Evolutionary conservation across 2,888 invertebrate genomes (phyloP).

Genomic region (Eurois occulta): DNA sequence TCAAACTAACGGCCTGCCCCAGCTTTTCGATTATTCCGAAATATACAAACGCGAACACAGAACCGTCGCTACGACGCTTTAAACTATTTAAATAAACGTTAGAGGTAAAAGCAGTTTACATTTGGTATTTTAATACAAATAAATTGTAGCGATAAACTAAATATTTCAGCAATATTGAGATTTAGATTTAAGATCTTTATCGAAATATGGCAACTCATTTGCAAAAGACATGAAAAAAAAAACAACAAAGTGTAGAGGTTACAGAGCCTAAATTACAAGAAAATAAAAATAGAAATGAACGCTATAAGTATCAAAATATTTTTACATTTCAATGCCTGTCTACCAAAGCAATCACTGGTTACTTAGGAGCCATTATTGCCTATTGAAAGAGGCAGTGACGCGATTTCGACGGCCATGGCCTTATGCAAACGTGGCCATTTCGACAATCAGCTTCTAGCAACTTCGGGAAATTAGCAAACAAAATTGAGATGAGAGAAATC

Average conservation of each 20-base stretch:
- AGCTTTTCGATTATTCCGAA: constrained; percentile 46
- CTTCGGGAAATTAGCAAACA: constrained; percentile 70
- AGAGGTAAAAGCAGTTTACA: background rate
- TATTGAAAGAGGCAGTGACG: constrained; percentile 69
- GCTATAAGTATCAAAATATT: constrained; percentile 11
- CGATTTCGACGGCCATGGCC: constrained; percentile 74
- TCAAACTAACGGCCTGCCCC: constrained; percentile 57
- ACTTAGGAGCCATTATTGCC: constrained; percentile 61
- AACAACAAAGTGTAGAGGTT: background rate
- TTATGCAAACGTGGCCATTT: constrained; percentile 75
- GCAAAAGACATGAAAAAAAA: background rate
- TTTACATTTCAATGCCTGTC: constrained; percentile 22
- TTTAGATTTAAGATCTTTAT: background rate
- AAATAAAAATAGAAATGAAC: constrained; percentile 5
- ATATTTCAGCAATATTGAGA: background rate
- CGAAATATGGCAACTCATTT: background rate
- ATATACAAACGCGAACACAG: constrained; percentile 35
- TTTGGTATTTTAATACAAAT: constrained; percentile 6
- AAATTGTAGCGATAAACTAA: background rate
- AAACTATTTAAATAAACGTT: constrained; percentile 39
- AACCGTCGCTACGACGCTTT: constrained; percentile 28
- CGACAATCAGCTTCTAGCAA: constrained; percentile 67
- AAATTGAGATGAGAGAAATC: constrained; percentile 66
- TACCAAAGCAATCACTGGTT: constrained; percentile 58
- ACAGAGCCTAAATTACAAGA: background rate